Evolutionary conservation across 1,140 invertebrate genomes (phyloP).

Genomic region (Colletes latitarsis): DNA sequence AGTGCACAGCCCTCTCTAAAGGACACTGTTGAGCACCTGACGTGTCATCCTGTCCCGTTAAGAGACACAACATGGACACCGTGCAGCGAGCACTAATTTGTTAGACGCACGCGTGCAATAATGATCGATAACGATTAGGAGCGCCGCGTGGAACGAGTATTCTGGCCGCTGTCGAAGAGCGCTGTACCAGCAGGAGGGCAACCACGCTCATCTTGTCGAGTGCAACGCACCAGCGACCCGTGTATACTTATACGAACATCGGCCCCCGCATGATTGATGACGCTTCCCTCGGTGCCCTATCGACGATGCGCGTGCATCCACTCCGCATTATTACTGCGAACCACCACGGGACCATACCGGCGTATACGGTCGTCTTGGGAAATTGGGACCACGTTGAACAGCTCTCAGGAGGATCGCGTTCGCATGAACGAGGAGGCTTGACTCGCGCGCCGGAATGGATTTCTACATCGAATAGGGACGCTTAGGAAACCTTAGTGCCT

Average conservation of each 20-base stretch:
- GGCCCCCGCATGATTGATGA: constrained; percentile 65
- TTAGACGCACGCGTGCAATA: constrained; percentile 48
- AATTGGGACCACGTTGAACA: constrained; percentile 27
- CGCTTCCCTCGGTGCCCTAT: constrained; percentile 49
- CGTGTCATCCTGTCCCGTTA: too few species aligned
- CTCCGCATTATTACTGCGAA: constrained; percentile 59
- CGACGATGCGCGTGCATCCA: constrained; percentile 51
- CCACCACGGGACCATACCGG: constrained; percentile 26
- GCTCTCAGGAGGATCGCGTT: neutral
- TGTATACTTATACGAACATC: constrained; percentile 67
- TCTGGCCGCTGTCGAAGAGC: constrained; percentile 44
- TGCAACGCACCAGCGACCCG: constrained; percentile 53
- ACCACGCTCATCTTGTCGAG: constrained; percentile 43
- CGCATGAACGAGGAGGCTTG: neutral
- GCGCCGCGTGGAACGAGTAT: constrained; percentile 42
- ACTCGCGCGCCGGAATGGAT: constrained; percentile 8
- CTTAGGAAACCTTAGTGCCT: neutral
- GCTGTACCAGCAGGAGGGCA: constrained; percentile 22
- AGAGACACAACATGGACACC: too few species aligned
- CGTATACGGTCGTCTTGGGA: constrained; percentile 36
- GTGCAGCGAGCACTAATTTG: constrained; percentile 17
- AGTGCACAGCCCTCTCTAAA: too few species aligned
- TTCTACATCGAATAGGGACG: neutral
- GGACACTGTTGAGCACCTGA: too few species aligned
- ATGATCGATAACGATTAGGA: constrained; percentile 66